Conservation (phyloP, 2,888 invertebrate genomes). For the Augiades crinisus region DNA sequence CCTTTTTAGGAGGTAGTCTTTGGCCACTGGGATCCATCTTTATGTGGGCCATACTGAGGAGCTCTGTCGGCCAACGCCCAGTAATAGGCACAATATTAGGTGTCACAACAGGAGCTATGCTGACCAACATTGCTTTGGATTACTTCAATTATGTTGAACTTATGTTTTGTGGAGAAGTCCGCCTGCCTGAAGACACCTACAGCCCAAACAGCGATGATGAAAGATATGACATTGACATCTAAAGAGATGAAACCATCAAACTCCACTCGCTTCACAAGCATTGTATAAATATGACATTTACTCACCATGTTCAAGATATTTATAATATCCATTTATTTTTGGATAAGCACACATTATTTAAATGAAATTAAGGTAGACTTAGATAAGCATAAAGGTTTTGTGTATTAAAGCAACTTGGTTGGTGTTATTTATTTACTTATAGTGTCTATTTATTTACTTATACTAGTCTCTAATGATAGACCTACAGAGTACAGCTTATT, state of each 20-base stretch:
- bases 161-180: slow-evolving; percentile 78
- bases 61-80: slow-evolving; percentile 87
- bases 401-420: slow-evolving; percentile 1
- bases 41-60: slow-evolving; percentile 92
- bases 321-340: slow-evolving; percentile 1
- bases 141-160: slow-evolving; percentile 84
- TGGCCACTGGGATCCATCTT: slow-evolving; percentile 95
- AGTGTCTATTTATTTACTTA: slow-evolving; percentile 1
- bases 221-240: slow-evolving; percentile 76
- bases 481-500: too few species aligned
- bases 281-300: slow-evolving; percentile 17
- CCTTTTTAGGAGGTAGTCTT: slow-evolving; percentile 88
- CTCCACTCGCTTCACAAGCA: slow-evolving; percentile 7
- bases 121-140: slow-evolving; percentile 83
- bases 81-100: slow-evolving; percentile 85
- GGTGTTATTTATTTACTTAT: slow-evolving; percentile 1
- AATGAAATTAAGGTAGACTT: slow-evolving; percentile 2
- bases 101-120: slow-evolving; percentile 84
- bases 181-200: slow-evolving; percentile 66
- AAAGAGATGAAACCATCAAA: slow-evolving; percentile 32
- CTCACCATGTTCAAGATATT: neutral
- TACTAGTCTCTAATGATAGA: slow-evolving; percentile 4
- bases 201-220: slow-evolving; percentile 78
- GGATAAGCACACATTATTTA: slow-evolving; percentile 16
- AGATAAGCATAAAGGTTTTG: slow-evolving; percentile 12